Evolutionary conservation across 2,113 vertebrate species (phyloP).

Genomic region (Crotalus helleri): DNA sequence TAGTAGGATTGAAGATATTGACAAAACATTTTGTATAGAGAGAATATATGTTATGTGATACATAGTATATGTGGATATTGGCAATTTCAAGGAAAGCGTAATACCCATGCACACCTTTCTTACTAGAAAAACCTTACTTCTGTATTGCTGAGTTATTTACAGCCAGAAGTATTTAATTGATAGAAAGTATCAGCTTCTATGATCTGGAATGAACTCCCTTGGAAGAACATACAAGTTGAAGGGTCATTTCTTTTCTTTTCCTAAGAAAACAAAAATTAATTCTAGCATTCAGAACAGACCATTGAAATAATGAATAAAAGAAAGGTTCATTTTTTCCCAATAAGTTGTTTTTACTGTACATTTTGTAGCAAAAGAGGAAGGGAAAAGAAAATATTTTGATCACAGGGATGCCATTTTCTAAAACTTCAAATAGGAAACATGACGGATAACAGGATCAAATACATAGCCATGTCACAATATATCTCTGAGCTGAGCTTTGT

Average conservation of each 20-base stretch:
- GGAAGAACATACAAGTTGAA: conserved; percentile 10
- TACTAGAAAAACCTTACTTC: not conserved
- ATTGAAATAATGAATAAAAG: conserved; percentile 58
- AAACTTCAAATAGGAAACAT: conserved; percentile 68
- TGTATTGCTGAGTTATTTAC: not conserved
- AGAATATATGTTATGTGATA: not conserved
- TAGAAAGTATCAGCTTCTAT: not conserved
- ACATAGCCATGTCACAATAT: conserved; percentile 63
- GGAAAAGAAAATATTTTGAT: conserved; percentile 57
- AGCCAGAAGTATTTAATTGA: not conserved
- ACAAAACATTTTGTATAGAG: not conserved
- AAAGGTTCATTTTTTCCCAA: conserved; percentile 35
- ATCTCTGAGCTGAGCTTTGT: conserved; percentile 44
- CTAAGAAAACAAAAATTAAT: not conserved
- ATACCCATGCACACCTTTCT: not conserved
- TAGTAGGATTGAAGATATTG: not conserved
- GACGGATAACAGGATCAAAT: conserved; percentile 66
- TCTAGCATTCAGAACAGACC: conserved; percentile 7
- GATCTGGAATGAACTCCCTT: not conserved
- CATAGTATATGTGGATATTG: not conserved
- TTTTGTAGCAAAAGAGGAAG: conserved; percentile 60
- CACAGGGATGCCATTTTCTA: conserved; percentile 63
- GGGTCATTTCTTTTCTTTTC: not conserved
- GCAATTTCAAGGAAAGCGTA: not conserved
- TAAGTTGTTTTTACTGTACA: conserved; percentile 69